A percentile compares a stretch with the other conserved stretches of the same genome.
Evolutionary conservation across 2,888 invertebrate genomes (phyloP).

Genomic region (Conchocele bisecta): DNA sequence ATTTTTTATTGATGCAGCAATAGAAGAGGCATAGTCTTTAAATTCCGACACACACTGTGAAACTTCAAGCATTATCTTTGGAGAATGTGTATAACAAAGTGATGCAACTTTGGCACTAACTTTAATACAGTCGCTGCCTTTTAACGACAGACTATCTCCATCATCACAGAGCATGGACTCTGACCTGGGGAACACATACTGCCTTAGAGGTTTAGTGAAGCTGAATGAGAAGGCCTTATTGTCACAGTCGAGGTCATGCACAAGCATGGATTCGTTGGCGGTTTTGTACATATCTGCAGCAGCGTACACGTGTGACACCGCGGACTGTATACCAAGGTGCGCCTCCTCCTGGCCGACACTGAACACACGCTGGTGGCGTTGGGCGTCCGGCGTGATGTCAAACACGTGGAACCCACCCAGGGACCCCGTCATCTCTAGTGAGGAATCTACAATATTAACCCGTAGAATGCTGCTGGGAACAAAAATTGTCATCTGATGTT

Average conservation of each 20-base stretch:
- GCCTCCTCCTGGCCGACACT: conserved; percentile 68
- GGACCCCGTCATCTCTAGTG: conserved; percentile 90
- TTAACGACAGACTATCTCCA: not conserved
- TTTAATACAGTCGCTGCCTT: conserved; percentile 43
- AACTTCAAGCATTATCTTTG: conserved; percentile 92
- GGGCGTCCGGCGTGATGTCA: conserved; percentile 92
- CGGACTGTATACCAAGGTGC: conserved; percentile 19
- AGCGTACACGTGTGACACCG: conserved; percentile 19
- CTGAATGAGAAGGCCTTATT: conserved; percentile 60
- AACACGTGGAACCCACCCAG: conserved; percentile 94
- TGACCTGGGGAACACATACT: not conserved
- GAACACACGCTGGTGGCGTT: conserved; percentile 91
- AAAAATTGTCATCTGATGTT: not conserved
- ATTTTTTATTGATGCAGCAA: conserved; percentile 92
- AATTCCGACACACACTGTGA: conserved; percentile 95
- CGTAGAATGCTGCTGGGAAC: no score
- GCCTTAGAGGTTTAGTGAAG: conserved; percentile 44
- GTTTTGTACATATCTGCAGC: conserved; percentile 80
- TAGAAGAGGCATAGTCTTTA: conserved; percentile 92
- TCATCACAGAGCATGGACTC: conserved; percentile 1
- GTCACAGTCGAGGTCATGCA: conserved; percentile 30
- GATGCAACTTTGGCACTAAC: conserved; percentile 88
- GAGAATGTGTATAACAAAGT: conserved; percentile 96
- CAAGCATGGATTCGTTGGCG: conserved; percentile 64
- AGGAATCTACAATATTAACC: conserved; percentile 84